These are phyloP conservation scores for Scrobipalpa atriplicella DNA, from an alignment of 2,888 invertebrate genomes.

Conservation along the genomic window DNA sequence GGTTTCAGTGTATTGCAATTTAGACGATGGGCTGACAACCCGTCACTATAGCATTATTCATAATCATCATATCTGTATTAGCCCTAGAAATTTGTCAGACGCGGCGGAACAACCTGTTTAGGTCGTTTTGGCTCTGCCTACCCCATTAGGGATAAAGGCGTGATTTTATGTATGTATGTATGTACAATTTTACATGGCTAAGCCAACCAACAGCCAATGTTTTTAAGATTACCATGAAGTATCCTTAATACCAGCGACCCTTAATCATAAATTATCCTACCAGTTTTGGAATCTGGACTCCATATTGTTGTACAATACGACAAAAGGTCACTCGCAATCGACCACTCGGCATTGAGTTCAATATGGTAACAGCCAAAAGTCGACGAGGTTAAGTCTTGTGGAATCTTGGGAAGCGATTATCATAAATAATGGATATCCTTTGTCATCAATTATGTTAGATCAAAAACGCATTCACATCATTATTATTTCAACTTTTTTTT, in stretches of 20 bases:
- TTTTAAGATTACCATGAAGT: background rate
- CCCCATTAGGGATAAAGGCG: too few species aligned
- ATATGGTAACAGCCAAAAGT: slow-evolving; percentile 24
- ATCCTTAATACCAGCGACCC: background rate
- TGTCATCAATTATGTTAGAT: background rate
- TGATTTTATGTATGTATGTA: too few species aligned
- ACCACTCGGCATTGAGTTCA: slow-evolving; percentile 32
- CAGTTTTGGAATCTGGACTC: slow-evolving; percentile 18
- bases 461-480: too few species aligned
- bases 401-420: background rate
- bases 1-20: too few species aligned
- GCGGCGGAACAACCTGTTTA: too few species aligned
- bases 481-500: too few species aligned
- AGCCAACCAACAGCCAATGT: background rate
- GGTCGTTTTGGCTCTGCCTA: too few species aligned
- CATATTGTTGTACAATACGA: slow-evolving; percentile 4
- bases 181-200: too few species aligned
- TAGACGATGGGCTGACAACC: background rate
- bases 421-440: background rate
- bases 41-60: too few species aligned
- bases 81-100: too few species aligned
- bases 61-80: too few species aligned
- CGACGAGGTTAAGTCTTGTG: slow-evolving; percentile 1
- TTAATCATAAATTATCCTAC: slow-evolving; percentile 3
- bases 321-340: slow-evolving; percentile 15